These are phyloP conservation scores for Tetrao urogallus DNA, from an alignment of 2,113 vertebrate species.

Conservation along the genomic window DNA sequence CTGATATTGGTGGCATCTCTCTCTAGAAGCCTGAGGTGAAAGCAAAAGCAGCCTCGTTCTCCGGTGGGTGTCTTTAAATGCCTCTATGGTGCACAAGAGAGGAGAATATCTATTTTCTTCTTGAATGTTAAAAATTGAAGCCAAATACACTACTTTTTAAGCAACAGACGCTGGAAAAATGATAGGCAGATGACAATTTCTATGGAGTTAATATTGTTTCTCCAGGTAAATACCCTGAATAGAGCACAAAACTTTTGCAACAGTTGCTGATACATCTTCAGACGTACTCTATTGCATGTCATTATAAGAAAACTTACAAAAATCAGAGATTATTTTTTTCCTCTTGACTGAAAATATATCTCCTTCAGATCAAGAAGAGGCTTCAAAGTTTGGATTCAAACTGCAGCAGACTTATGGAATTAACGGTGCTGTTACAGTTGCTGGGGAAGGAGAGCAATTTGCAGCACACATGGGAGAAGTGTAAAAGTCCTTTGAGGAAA, in stretches of 20 bases:
- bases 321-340: not conserved
- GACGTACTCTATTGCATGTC: not conserved
- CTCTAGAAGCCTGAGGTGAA: not conserved
- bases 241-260: not conserved
- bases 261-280: not conserved
- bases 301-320: not conserved
- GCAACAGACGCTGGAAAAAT: not conserved
- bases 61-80: not conserved
- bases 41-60: not conserved
- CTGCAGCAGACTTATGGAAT: not conserved
- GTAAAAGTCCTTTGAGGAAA: slow-evolving; percentile 12
- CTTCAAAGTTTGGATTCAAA: slow-evolving; percentile 39
- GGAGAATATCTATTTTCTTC: not conserved
- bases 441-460: not conserved
- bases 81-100: not conserved
- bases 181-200: not conserved
- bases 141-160: slow-evolving; percentile 2
- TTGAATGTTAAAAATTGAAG: not conserved
- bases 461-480: not conserved
- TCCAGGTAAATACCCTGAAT: slow-evolving; percentile 25
- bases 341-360: not conserved
- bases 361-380: not conserved
- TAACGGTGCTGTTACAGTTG: not conserved
- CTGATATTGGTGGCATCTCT: not conserved
- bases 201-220: not conserved